Base-by-base conservation (phyloP, 2,113 vertebrate genomes). In the Oncorhynchus tshawytscha region DNA sequence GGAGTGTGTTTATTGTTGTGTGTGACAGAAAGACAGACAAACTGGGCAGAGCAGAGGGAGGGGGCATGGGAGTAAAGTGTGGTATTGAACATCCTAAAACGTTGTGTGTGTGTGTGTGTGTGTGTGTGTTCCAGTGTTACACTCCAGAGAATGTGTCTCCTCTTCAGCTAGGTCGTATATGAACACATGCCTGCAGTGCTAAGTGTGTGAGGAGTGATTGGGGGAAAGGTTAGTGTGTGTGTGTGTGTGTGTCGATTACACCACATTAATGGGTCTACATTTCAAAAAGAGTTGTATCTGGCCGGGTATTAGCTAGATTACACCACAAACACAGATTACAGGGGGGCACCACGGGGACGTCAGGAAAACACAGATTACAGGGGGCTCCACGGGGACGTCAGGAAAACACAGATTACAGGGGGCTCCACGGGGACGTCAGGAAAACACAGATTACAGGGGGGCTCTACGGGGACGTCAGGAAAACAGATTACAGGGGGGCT, bases 161-260 rank as follows among this genome's bases (percentile, higher is more conserved):
- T 22, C 78, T 24, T 45, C 39, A 65, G 29, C 66, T 18, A 7
- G 34, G 49, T 69, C 45, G 70, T 82, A 81, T 82, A 78, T 81
- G 84, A 81, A 85, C 64, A 84, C 31, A 49, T 68, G 59, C 29
- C 9, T 12, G 51, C 25, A 8, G 70, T n/a, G 72, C n/a, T 20
- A 82, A 76, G 67, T 73, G 76, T 87, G 76, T 68, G 39, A 84
- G 15, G 22, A 71, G 74, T 51, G 78, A 87, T 73, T 89, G 54
- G 85, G 76, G 80, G 67, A 88, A 87, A 88, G 82, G 80, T 77
- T 25, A 57, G 4, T 9, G 39, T 24, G 48, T 71, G 39, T 7
- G 15, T 25, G 39, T n/a, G n/a, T 22, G 39, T 65, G 4, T 45
- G 9, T 13, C 16, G 1, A 16, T 73, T 45, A 16, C n/a, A 39